Base-by-base conservation (phyloP, 1,140 invertebrate species). In the Bombus haemorrhoidalis region DNA sequence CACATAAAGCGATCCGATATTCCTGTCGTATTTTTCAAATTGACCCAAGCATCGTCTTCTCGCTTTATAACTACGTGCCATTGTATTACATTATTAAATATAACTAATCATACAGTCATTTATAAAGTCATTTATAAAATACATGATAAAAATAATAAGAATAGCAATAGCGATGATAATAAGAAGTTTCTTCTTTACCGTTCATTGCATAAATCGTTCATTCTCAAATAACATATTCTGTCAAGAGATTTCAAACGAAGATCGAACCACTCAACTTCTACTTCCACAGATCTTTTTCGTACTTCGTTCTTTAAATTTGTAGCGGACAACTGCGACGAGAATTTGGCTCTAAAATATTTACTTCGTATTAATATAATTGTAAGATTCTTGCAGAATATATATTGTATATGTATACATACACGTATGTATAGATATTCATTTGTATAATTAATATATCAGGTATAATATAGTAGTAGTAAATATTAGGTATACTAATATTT, bases 11-110 rank as follows among this genome's bases (percentile, higher is more conserved):
- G 32, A 78, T 1, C 76, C 87, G 39, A 94, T 91, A 25, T 92
- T 88, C 64, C 62, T 62, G 68, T 93, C 92, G 76, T 92, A 94
- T 5, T 83, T 85, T 5, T 57, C 69, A 9, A 91, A 59, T 68
- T 87, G 81, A 22, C 47, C 37, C 15, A 92, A 71, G 68, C 76
- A 80, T 76, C 87, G 69, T 25, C 81, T 57, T 73, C 92, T 91
- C 3, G 64, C 79, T 66, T 69, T 32, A 4, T 10, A 34, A 3
- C 81, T 83, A 12, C 4, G 25, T 0, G 28, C 2, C 12, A 12
- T 3, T 47, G 5, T 6, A 39, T 75, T 37, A 22, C 2, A 6
- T 39, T 13, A 72, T 41, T 72, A 72, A 41, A 9, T 72, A 1
- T 37, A 37, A 37, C 15, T 18, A 34, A 28, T 66, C 1, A 13